Base-by-base conservation (phyloP, 1,140 invertebrate genomes). In the Camponotus pennsylvanicus region DNA sequence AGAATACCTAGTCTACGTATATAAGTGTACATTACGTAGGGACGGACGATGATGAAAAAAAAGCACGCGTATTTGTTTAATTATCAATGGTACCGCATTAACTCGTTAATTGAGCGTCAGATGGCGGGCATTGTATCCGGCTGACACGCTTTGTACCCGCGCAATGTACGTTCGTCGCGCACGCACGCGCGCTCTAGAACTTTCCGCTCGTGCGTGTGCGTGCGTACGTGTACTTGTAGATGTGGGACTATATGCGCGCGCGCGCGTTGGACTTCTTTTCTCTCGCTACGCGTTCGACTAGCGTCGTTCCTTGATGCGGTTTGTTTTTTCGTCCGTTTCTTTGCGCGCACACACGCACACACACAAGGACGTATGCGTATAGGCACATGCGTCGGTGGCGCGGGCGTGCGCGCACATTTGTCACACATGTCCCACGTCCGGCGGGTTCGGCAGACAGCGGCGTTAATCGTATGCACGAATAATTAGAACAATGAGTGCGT, bases 81-180 rank as follows among this genome's bases (percentile, higher is more conserved):
- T 95, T 95, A 95, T 94, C 93, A 94, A 92, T 92, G 93, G 93
- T 93, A 93, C 89, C 92, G 94, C 91, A 95, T 95, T 95, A 95
- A 95, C 94, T 95, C 93, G 94, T 94, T 95, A 95, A 95, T 95
- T 95, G 94, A 94, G 93, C 94, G 95, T 95, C 95, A 95, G 93
- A 95, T 94, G 93, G 91, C 89, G 87, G 34, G 80, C 86, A 95
- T 95, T 95, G 95, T 95, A 88, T 88, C 87, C 89, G 89, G 83
- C 88, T 95, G 95, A 95, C 94, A 94, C 92, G 94, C 93, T 94
- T 95, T 95, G 92, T 95, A 89, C 82, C 87, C 67, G 67, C 64
- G 66, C 80, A 52, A 75, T 77, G 55, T 59, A 87, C 55, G 67
- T 55, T 61, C 67, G 79, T 75, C 34, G 69, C 75, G 71, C 21